Percentiles rank a stretch among this genome's conserved stretches.
Conservation (phyloP, 2,113 vertebrate species). For the Hyla sarda region DNA sequence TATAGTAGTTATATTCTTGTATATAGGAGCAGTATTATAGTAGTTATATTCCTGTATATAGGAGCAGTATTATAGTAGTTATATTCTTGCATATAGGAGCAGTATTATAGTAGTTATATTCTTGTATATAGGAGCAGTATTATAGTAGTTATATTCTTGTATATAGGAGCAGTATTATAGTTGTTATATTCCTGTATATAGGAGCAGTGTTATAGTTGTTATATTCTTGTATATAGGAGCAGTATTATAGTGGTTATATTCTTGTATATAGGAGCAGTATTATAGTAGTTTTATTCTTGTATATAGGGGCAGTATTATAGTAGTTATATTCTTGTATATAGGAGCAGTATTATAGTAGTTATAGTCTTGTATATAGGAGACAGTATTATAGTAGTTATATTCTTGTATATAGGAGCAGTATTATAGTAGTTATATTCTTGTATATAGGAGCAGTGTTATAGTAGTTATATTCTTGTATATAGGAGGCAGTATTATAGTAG, state of each 20-base stretch:
- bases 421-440: constrained; percentile 13
- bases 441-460: neutral
- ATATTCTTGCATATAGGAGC: too few species aligned
- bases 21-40: too few species aligned
- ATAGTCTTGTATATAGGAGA: neutral
- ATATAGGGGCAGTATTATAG: neutral
- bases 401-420: neutral
- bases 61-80: too few species aligned
- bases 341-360: neutral
- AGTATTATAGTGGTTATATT: constrained; percentile 8
- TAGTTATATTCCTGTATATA: too few species aligned
- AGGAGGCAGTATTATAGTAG: neutral
- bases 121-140: neutral
- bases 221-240: constrained; percentile 2
- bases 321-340: neutral
- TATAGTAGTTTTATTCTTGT: neutral
- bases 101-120: constrained; percentile 11
- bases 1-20: too few species aligned
- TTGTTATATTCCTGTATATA: too few species aligned
- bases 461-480: too few species aligned
- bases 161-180: too few species aligned
- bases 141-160: neutral
- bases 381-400: constrained; percentile 8
- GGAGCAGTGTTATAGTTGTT: neutral
- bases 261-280: neutral